A percentile compares a stretch with the other conserved stretches of the same genome.
Evolutionary conservation across 2,113 vertebrate genomes (phyloP).

Genomic region (Nanorana parkeri): DNA sequence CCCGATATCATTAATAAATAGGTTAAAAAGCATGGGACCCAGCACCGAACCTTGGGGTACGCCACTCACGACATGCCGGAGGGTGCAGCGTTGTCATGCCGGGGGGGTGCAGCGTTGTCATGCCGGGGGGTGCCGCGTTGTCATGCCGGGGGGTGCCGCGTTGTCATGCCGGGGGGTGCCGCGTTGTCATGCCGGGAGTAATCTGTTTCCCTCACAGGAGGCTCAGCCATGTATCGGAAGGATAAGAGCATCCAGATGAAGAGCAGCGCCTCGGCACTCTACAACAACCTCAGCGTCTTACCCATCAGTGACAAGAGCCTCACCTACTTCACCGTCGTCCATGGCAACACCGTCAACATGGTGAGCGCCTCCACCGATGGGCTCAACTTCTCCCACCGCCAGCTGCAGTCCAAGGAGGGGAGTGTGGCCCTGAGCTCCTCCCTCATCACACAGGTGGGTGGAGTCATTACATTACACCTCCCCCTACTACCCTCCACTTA

Average conservation of each 20-base stretch:
- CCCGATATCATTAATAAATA: too few relatives aligned
- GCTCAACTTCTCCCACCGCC: constrained; percentile 81
- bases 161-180: too few relatives aligned
- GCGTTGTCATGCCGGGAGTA: background rate
- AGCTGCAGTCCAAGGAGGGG: constrained; percentile 85
- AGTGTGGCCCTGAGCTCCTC: constrained; percentile 74
- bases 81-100: too few relatives aligned
- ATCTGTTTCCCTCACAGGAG: too few relatives aligned
- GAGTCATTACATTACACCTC: too few relatives aligned
- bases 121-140: too few relatives aligned
- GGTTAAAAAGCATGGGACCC: too few relatives aligned
- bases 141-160: too few relatives aligned
- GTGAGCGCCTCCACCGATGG: constrained; percentile 82
- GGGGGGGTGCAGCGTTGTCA: too few relatives aligned
- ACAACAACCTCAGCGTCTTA: constrained; percentile 90
- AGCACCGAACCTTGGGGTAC: too few relatives aligned
- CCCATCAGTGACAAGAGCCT: constrained; percentile 74
- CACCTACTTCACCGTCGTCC: constrained; percentile 83
- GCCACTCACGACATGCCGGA: too few relatives aligned
- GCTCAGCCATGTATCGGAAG: constrained; percentile 79
- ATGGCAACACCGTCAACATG: constrained; percentile 83
- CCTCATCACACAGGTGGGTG: constrained; percentile 85
- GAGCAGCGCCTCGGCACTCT: constrained; percentile 83
- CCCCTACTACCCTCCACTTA: too few relatives aligned
- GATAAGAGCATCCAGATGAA: constrained; percentile 82